Conservation (phyloP, 2,113 vertebrate species). For the Panthera tigris region DNA sequence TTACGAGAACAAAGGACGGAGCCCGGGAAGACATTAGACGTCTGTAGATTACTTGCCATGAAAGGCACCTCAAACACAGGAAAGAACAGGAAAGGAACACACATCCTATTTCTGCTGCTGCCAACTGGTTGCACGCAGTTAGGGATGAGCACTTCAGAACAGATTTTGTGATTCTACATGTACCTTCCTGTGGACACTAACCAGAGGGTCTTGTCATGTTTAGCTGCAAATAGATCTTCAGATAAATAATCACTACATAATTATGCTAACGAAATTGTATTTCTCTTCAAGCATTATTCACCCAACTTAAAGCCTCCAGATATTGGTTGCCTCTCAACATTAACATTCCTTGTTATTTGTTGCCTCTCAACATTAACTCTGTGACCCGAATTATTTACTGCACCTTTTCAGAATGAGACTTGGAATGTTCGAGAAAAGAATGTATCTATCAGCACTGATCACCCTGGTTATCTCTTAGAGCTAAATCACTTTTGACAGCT, state of each 20-base stretch:
- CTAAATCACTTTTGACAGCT: too few species aligned
- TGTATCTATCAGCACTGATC: too few species aligned
- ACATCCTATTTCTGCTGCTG: neutral
- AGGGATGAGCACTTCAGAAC: too few species aligned
- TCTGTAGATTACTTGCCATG: neutral
- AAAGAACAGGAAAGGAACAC: too few species aligned
- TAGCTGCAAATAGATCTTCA: neutral
- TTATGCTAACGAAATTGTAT: neutral
- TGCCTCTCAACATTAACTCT: neutral
- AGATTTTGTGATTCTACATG: rapidly evolving
- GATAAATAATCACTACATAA: neutral
- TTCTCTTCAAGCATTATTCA: neutral
- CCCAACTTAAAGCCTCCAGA: neutral
- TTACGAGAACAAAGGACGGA: neutral
- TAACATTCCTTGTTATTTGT: too few species aligned
- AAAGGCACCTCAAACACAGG: neutral
- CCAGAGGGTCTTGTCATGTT: neutral
- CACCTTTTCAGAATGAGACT: neutral
- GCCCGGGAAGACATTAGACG: neutral
- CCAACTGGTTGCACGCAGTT: rapidly evolving
- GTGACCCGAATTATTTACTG: neutral
- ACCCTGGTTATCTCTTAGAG: neutral
- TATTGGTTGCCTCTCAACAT: neutral
- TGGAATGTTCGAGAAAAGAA: neutral
- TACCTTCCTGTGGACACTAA: neutral